These are phyloP conservation scores for Hypanus sabinus DNA, from an alignment of 2,113 vertebrate genomes.

Conservation along the genomic window DNA sequence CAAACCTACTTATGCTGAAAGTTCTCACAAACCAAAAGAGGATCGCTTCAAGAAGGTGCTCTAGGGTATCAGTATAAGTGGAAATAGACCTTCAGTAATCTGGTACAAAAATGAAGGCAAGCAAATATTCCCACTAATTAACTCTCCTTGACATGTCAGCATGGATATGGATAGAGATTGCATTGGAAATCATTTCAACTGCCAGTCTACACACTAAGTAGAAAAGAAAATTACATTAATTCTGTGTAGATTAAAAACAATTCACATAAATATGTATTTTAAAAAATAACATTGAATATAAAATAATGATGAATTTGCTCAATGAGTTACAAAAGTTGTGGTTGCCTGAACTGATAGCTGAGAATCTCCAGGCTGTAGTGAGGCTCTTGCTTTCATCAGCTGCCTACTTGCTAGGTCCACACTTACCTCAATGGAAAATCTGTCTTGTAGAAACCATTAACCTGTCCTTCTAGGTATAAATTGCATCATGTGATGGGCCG, in stretches of 20 bases:
- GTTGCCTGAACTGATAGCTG: too few species aligned
- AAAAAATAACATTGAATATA: neutral
- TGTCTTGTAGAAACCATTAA: too few species aligned
- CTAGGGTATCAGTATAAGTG: neutral
- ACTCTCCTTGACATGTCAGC: neutral
- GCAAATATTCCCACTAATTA: neutral
- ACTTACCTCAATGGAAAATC: too few species aligned
- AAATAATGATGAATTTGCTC: neutral
- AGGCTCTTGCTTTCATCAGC: too few species aligned
- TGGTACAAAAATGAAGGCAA: neutral
- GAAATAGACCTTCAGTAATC: neutral
- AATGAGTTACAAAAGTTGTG: neutral
- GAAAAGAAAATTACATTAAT: too few species aligned
- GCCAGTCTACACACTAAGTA: neutral
- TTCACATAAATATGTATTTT: too few species aligned
- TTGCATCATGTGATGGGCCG: too few species aligned
- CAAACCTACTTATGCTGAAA: neutral
- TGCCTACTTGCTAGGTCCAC: too few species aligned
- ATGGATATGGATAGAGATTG: neutral
- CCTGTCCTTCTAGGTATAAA: too few species aligned
- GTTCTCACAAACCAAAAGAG: neutral
- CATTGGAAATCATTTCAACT: neutral
- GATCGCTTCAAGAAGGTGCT: neutral
- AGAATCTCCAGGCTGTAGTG: too few species aligned
- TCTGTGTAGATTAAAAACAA: too few species aligned